These are phyloP conservation scores for Cabera pusaria DNA, from an alignment of 2,888 invertebrate genomes.

Conservation along the genomic window DNA sequence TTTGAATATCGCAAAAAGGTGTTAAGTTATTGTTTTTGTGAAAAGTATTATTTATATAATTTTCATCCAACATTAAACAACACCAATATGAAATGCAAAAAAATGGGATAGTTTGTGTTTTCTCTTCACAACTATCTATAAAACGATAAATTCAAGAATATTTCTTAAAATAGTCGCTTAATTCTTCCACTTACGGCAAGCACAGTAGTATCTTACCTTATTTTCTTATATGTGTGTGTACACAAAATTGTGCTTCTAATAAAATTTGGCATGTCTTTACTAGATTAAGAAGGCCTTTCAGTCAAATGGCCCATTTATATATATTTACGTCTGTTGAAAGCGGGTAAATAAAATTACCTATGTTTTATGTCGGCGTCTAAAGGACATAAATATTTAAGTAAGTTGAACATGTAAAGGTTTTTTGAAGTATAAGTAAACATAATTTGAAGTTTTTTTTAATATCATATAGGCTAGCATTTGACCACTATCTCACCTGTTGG, in stretches of 20 bases:
- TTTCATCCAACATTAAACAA: too few relatives aligned
- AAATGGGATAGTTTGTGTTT: too few relatives aligned
- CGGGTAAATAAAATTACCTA: slow-evolving; percentile 28
- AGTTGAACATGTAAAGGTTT: slow-evolving; percentile 4
- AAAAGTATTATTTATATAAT: too few relatives aligned
- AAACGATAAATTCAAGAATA: too few relatives aligned
- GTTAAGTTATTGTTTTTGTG: too few relatives aligned
- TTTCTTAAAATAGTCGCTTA: neutral
- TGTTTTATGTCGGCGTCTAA: slow-evolving; percentile 7
- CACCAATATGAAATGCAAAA: too few relatives aligned
- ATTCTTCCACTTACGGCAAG: slow-evolving; percentile 5
- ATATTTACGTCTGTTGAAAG: slow-evolving; percentile 38
- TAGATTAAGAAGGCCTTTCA: slow-evolving; percentile 44
- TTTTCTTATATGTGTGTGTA: slow-evolving; percentile 44
- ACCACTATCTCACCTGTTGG: too few relatives aligned
- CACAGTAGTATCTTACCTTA: slow-evolving; percentile 30
- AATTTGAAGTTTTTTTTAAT: too few relatives aligned
- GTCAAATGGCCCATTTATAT: slow-evolving; percentile 45
- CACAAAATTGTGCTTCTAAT: slow-evolving; percentile 45
- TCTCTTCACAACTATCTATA: too few relatives aligned
- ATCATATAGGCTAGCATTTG: slow-evolving; percentile 8
- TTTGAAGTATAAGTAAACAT: slow-evolving; percentile 3
- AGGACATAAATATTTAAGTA: neutral
- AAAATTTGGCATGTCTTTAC: slow-evolving; percentile 46
- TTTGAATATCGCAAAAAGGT: too few relatives aligned